Conservation (phyloP, 2,113 vertebrate genomes). For the Cairina moschata region DNA sequence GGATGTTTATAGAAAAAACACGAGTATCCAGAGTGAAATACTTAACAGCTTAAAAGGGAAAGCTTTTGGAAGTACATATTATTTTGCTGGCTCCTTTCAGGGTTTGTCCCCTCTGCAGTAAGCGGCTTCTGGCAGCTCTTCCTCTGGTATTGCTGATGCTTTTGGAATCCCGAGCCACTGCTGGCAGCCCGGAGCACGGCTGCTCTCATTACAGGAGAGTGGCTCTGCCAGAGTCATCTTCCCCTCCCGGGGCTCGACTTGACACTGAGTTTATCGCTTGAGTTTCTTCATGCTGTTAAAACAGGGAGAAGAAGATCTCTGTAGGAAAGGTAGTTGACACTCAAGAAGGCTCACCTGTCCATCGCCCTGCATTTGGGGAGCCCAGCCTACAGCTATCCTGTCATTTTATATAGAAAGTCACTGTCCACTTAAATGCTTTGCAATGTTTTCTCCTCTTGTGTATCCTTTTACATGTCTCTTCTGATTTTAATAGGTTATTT, state of each 20-base stretch:
- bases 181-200: not conserved
- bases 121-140: not conserved
- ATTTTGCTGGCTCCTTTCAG: not conserved
- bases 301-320: not conserved
- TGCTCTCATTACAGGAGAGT: not conserved
- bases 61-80: not conserved
- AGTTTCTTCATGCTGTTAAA: not conserved
- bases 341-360: not conserved
- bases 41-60: not conserved
- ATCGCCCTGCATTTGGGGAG: not conserved
- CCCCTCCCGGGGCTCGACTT: not conserved
- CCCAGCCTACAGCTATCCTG: not conserved
- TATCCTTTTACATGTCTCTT: not conserved
- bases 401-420: not conserved
- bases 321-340: not conserved
- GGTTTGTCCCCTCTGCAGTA: not conserved
- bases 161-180: not conserved
- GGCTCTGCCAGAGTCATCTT: not conserved
- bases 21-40: not conserved
- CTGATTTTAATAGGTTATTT: not conserved
- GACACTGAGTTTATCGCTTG: not conserved
- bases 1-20: not conserved
- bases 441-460: not conserved
- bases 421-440: not conserved
- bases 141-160: not conserved